Evolutionary conservation across 2,113 vertebrate genomes (phyloP).

Genomic region (Hydrochoerus hydrochaeris): DNA sequence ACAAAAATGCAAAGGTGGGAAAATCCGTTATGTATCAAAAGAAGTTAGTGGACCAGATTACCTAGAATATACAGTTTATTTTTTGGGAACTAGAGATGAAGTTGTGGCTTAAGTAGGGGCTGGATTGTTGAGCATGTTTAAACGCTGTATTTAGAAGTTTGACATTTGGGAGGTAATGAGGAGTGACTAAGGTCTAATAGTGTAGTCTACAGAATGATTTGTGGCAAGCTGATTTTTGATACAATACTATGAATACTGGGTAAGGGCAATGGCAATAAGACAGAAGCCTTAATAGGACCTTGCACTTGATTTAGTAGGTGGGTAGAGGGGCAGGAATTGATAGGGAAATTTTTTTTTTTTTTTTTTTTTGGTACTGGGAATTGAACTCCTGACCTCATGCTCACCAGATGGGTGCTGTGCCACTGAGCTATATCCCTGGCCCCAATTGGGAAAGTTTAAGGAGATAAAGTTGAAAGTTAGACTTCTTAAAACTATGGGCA

Average conservation of each 20-base stretch:
- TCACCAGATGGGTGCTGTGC: too few relatives aligned
- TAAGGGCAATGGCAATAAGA: background rate
- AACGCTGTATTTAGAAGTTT: slow-evolving; percentile 53
- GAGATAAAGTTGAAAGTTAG: background rate
- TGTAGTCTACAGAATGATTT: slow-evolving; percentile 51
- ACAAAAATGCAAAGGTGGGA: slow-evolving; percentile 31
- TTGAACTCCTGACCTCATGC: too few relatives aligned
- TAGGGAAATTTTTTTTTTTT: background rate
- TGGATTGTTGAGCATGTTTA: slow-evolving; percentile 19
- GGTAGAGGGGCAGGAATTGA: background rate
- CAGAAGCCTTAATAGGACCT: background rate
- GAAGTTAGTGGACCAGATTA: slow-evolving; percentile 16
- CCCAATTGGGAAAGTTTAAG: background rate
- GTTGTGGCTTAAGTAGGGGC: slow-evolving; percentile 30
- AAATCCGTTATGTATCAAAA: slow-evolving; percentile 5
- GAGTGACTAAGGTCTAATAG: background rate
- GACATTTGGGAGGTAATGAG: slow-evolving; percentile 45
- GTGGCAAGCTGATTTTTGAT: slow-evolving; percentile 6
- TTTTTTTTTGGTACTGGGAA: too few relatives aligned
- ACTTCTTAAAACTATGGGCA: background rate
- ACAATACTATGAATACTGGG: background rate
- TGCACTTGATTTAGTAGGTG: background rate
- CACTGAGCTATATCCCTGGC: too few relatives aligned
- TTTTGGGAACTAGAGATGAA: slow-evolving; percentile 11
- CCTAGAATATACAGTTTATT: slow-evolving; percentile 36